Evolutionary conservation across 64 coral and sea anemone genomes (phyloP), one percentile per base, ranked within the genome.

Genomic region (Acropora tenuis): DNA sequence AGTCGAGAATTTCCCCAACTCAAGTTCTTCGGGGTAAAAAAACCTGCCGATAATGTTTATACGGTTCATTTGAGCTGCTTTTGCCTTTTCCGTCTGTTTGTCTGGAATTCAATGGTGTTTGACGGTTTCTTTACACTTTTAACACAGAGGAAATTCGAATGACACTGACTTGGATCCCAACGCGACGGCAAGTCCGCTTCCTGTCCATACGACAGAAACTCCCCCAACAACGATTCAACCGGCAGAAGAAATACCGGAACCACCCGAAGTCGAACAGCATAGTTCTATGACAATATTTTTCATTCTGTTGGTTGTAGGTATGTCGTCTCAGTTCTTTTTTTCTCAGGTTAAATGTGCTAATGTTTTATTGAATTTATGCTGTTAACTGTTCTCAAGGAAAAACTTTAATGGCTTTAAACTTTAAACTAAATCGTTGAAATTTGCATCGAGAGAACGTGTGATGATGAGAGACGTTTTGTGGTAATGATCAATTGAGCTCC

Each of bases 251-350:
- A 79, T 47, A 42, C 94, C 90, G 2, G 97, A 93, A 61, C 85
- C 97, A 10, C 90, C 91, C 6, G 97, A 99, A 42, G 97, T 93
- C 1, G 97, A 99, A 90, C 94, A 99, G 45, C 90, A 99, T 43
- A 96, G 94, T 71, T 99, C 97, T 3, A 93, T 99, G 94, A 95
- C 94, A 71, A 96, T 99, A 85, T 99, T 99, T 93, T 99, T 99
- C 72, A 99, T 99, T 87, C 88, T 99, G 58, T 78, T 99, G 50
- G 94, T 99, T 40, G 93, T 99, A 84, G 97, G 97, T 99, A 96
- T 85, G 93, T 11, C 45, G 41, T 65, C 69, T 1, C 0, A 49
- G 16, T 48, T 40, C 40, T 30, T 3, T 16, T 46, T 8, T 16
- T 18, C 12, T 8, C 19, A 44, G 19, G 2, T 71, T 71, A 71